A percentile compares a stretch with the other conserved stretches of the same genome.
phyloP scores from a whole-genome alignment of 1,140 invertebrate species.

The Sycobia sp. region DNA sequence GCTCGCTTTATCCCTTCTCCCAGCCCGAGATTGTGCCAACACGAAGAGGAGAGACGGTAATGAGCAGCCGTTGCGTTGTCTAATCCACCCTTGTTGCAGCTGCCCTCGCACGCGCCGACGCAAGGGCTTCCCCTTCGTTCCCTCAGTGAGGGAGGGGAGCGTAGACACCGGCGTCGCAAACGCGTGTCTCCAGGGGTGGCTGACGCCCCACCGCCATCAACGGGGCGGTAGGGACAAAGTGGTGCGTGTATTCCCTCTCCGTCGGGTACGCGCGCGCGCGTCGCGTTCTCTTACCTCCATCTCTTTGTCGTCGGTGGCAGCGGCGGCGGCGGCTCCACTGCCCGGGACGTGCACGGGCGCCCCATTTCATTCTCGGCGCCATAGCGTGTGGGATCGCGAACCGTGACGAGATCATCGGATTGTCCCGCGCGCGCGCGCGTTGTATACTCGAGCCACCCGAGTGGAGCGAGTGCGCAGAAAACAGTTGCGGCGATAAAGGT shows the following conservation, averaged over 20 bases:
- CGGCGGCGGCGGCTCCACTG: slow-evolving; percentile 52
- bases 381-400: slow-evolving; percentile 56
- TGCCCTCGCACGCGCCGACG: too few relatives aligned
- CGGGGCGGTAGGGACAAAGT: background rate
- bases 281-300: too few relatives aligned
- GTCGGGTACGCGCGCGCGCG: too few relatives aligned
- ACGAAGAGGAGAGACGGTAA: too few relatives aligned
- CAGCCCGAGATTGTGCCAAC: too few relatives aligned
- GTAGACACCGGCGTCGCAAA: background rate
- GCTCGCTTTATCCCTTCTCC: too few relatives aligned
- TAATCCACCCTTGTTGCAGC: background rate
- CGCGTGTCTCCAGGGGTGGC: background rate
- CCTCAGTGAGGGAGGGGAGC: slow-evolving; percentile 9
- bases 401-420: background rate
- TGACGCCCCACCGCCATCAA: background rate
- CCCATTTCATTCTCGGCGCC: slow-evolving; percentile 62
- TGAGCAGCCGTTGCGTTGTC: background rate
- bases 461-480: too few relatives aligned
- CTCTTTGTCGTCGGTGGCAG: background rate
- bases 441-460: too few relatives aligned
- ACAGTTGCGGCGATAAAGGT: too few relatives aligned
- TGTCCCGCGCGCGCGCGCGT: slow-evolving; percentile 14
- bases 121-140: slow-evolving; percentile 30
- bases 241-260: background rate
- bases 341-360: slow-evolving; percentile 60